Percentiles rank a stretch among this genome's conserved stretches.
Evolutionary conservation across 2,888 invertebrate genomes (phyloP).

Genomic region (Dinocampus coccinellae): DNA sequence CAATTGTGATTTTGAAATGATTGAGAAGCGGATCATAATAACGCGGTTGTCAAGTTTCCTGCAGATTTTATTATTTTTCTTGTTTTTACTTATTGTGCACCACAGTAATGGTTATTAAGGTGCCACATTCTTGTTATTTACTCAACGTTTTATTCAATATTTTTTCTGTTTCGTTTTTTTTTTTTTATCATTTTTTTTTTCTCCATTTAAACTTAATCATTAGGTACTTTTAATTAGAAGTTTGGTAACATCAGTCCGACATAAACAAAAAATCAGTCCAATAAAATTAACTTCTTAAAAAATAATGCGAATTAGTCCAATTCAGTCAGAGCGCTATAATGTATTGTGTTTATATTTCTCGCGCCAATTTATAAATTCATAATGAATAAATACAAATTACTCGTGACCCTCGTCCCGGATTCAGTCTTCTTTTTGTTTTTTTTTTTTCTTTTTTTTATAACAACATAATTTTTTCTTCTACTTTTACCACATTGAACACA

Average conservation of each 20-base stretch:
- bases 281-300: constrained; percentile 56
- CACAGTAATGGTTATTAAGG: constrained; percentile 10
- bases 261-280: constrained; percentile 59
- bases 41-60: constrained; percentile 48
- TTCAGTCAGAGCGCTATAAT: constrained; percentile 55
- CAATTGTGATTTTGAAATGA: constrained; percentile 29
- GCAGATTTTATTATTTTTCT: constrained; percentile 40
- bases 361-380: constrained; percentile 10
- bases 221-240: constrained; percentile 66
- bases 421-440: constrained; percentile 53
- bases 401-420: constrained; percentile 44
- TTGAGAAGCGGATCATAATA: constrained; percentile 40
- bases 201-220: constrained; percentile 62
- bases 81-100: constrained; percentile 40
- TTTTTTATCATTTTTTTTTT: constrained; percentile 28
- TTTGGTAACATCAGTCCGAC: constrained; percentile 70
- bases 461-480: constrained; percentile 36
- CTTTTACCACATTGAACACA: constrained; percentile 13
- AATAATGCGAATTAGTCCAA: constrained; percentile 63
- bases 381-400: constrained; percentile 6
- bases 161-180: constrained; percentile 10
- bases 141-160: constrained; percentile 16
- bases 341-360: constrained; percentile 9
- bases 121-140: background rate
- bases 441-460: constrained; percentile 36